Percentiles rank a stretch among this genome's conserved stretches.
These are phyloP conservation scores for Chorisops tibialis DNA, from an alignment of 2,888 invertebrate genomes.

Conservation along the genomic window DNA sequence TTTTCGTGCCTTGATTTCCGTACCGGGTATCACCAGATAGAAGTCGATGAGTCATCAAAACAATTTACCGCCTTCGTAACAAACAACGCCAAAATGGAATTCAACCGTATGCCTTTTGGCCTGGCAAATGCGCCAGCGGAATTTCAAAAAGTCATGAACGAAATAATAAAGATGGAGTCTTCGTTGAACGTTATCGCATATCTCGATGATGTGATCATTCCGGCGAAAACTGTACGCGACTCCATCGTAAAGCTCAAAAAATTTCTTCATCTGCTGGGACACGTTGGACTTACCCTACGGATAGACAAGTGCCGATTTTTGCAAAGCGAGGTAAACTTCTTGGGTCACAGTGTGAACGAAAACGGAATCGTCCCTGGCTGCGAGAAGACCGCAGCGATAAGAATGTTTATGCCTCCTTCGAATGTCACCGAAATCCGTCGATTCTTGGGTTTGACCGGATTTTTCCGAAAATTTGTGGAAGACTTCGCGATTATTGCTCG, in stretches of 20 bases:
- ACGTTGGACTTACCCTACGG: conserved; percentile 29
- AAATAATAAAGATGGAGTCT: not conserved
- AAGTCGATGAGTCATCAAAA: conserved; percentile 15
- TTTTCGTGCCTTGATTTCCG: conserved; percentile 22
- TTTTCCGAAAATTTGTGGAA: conserved; percentile 15
- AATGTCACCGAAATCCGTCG: not conserved
- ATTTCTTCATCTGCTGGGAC: conserved; percentile 25
- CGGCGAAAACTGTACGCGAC: not conserved
- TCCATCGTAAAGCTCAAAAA: conserved; percentile 19
- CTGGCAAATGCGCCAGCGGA: conserved; percentile 23
- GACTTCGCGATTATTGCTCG: conserved; percentile 1
- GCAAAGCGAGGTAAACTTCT: conserved; percentile 26
- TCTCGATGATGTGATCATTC: not conserved
- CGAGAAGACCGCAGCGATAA: conserved; percentile 5
- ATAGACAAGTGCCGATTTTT: conserved; percentile 33
- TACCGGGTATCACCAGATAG: conserved; percentile 20
- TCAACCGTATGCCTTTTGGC: conserved; percentile 24
- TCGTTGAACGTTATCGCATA: not conserved
- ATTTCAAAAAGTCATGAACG: conserved; percentile 29
- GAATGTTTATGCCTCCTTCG: not conserved
- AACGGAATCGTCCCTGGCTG: conserved; percentile 31
- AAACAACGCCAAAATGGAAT: conserved; percentile 21
- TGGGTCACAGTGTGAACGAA: conserved; percentile 30
- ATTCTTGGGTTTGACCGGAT: conserved; percentile 10
- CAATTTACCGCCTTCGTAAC: conserved; percentile 23